Conservation (phyloP, 2,888 invertebrate genomes). For the Leucoptera coffeella region DNA sequence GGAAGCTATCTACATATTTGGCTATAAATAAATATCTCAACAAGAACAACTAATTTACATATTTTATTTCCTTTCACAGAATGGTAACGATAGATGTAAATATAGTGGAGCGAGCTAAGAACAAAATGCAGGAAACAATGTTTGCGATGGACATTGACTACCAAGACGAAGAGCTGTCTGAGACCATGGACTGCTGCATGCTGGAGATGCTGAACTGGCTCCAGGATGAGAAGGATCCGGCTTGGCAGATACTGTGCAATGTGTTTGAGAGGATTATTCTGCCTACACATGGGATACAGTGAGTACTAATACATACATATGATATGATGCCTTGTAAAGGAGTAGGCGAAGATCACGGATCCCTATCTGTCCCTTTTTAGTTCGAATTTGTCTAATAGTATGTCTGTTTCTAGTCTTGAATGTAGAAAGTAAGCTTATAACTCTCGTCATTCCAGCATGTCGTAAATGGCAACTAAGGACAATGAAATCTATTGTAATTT, state of each 20-base stretch:
- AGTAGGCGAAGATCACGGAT: too few relatives aligned
- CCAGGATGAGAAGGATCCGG: slow-evolving; percentile 54
- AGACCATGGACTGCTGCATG: slow-evolving; percentile 70
- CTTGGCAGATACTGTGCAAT: slow-evolving; percentile 53
- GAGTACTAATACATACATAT: too few relatives aligned
- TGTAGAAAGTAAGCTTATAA: slow-evolving; percentile 1
- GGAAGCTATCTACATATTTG: too few relatives aligned
- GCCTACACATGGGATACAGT: slow-evolving; percentile 72
- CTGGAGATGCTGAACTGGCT: slow-evolving; percentile 65
- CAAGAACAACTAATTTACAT: too few relatives aligned
- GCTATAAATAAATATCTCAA: too few relatives aligned
- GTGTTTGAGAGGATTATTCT: slow-evolving; percentile 77
- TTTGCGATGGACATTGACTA: slow-evolving; percentile 52
- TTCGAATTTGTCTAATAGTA: too few relatives aligned
- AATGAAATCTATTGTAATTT: too few relatives aligned
- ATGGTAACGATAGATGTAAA: slow-evolving; percentile 71
- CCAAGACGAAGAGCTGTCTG: slow-evolving; percentile 32
- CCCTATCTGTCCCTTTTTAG: too few relatives aligned
- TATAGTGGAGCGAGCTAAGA: slow-evolving; percentile 39
- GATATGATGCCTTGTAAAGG: too few relatives aligned
- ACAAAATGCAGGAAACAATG: slow-evolving; percentile 26
- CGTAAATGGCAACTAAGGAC: too few relatives aligned
- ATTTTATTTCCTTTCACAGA: slow-evolving; percentile 31
- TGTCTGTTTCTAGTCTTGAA: too few relatives aligned
- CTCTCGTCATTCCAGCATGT: too few relatives aligned